phyloP scores from a whole-genome alignment of 2,113 vertebrate species.

The Macaca mulatta region DNA sequence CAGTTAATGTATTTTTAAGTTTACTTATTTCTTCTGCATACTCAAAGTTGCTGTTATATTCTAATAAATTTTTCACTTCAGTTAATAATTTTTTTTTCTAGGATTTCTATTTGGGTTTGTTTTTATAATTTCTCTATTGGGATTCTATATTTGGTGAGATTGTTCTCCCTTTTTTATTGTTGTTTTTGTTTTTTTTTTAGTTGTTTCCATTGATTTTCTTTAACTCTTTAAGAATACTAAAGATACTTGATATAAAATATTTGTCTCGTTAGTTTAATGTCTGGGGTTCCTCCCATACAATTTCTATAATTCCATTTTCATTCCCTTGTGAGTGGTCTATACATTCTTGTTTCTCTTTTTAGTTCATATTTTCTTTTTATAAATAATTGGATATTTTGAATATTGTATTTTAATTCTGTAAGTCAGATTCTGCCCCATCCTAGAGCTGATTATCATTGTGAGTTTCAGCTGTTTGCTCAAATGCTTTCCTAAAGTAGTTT shows the following conservation, averaged over 20 bases:
- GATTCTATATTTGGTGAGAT: not conserved
- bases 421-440: not conserved
- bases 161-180: not conserved
- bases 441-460: not conserved
- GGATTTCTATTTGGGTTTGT: not conserved
- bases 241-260: not conserved
- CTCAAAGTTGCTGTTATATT: not conserved
- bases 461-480: not conserved
- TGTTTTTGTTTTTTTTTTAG: too few relatives aligned
- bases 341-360: too few relatives aligned
- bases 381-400: too few relatives aligned
- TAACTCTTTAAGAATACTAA: not conserved
- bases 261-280: not conserved
- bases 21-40: not conserved
- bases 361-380: too few relatives aligned
- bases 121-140: not conserved
- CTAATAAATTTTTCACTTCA: not conserved
- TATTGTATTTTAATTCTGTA: not conserved
- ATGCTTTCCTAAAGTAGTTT: not conserved
- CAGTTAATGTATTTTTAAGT: not conserved
- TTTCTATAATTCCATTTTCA: not conserved
- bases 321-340: not conserved
- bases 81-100: not conserved
- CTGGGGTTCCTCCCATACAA: not conserved
- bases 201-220: too few relatives aligned